A percentile compares a stretch with the other conserved stretches of the same genome.
These are phyloP conservation scores for Bibio marci DNA, from an alignment of 2,888 invertebrate genomes.

Conservation along the genomic window DNA sequence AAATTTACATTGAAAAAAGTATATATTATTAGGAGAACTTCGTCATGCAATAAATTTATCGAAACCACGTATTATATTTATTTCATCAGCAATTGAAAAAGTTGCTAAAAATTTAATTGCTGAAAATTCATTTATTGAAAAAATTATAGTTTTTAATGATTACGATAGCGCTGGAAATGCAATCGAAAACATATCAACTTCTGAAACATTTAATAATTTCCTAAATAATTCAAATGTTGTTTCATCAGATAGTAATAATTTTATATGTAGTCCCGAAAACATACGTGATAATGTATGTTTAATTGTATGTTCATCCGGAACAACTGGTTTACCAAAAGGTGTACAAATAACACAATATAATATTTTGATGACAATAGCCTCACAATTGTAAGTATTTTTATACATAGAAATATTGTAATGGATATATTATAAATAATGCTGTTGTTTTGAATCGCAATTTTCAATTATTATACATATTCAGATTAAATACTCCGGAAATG, in stretches of 20 bases:
- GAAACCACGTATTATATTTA: conserved; percentile 5
- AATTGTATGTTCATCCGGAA: conserved; percentile 65
- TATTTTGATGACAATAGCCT: conserved; percentile 24
- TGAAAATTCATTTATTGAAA: conserved; percentile 34
- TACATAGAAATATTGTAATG: too few relatives aligned
- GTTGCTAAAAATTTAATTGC: conserved; percentile 30
- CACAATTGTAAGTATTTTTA: too few relatives aligned
- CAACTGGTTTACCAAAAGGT: conserved; percentile 62
- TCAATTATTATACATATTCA: too few relatives aligned
- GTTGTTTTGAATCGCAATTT: too few relatives aligned
- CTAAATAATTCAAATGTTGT: not conserved
- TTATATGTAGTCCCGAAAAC: conserved; percentile 32
- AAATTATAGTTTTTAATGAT: conserved; percentile 39
- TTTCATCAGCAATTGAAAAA: not conserved
- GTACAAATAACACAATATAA: conserved; percentile 56
- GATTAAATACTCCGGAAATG: too few relatives aligned
- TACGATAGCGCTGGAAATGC: conserved; percentile 7
- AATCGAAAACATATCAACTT: not conserved
- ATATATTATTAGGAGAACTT: conserved; percentile 13
- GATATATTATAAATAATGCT: too few relatives aligned
- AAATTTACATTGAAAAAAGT: not conserved
- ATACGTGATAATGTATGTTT: conserved; percentile 38
- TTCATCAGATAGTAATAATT: too few relatives aligned
- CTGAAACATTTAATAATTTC: not conserved
- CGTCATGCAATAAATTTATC: conserved; percentile 4